These are phyloP conservation scores for Epinotia bilunana DNA, from an alignment of 2,888 invertebrate genomes.

Conservation along the genomic window DNA sequence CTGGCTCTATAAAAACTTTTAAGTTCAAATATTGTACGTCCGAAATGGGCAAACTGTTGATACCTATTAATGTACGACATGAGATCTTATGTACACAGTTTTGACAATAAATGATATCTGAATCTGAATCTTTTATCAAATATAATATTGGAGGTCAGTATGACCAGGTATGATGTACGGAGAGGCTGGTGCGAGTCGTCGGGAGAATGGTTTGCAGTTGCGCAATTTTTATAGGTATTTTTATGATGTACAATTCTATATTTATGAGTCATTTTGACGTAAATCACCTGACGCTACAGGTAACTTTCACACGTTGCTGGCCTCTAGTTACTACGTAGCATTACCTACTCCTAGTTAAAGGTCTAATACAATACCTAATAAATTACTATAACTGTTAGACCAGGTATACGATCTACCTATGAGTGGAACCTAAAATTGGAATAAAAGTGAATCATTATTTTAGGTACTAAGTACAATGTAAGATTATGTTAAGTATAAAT, in stretches of 20 bases:
- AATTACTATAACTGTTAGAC: not conserved
- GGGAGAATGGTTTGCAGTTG: not conserved
- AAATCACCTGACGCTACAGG: constrained; percentile 1
- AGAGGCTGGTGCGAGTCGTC: not conserved
- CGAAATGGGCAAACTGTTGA: too few species aligned
- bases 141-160: too few species aligned
- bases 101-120: too few species aligned
- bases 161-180: not conserved
- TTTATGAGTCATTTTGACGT: constrained; percentile 4
- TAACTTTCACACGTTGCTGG: not conserved
- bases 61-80: too few species aligned
- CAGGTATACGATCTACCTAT: too few species aligned
- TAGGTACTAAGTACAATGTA: too few species aligned
- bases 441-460: not conserved
- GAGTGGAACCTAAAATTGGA: too few species aligned
- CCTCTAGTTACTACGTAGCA: not conserved
- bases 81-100: too few species aligned
- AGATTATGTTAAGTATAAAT: not conserved
- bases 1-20: too few species aligned
- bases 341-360: not conserved
- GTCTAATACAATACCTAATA: not conserved
- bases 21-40: too few species aligned
- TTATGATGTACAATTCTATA: not conserved
- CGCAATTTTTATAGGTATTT: not conserved
- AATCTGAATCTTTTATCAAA: too few species aligned